A percentile compares a stretch with the other conserved stretches of the same genome.
These are phyloP conservation scores for Mythimna loreyi DNA, from an alignment of 2,888 invertebrate genomes.

Conservation along the genomic window DNA sequence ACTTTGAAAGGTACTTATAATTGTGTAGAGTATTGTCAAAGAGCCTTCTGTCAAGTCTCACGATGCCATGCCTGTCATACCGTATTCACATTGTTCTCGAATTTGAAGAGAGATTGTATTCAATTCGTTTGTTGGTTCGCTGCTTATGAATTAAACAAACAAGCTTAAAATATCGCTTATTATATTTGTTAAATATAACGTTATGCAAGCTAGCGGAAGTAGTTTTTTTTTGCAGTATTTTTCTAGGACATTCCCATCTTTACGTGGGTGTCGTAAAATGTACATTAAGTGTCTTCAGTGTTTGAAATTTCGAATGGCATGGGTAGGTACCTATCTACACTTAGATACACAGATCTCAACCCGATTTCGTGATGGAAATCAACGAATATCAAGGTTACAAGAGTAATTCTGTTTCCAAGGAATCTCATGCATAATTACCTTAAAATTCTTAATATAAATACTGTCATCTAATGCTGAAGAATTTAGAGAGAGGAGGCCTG, in stretches of 20 bases:
- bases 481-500: too few relatives aligned
- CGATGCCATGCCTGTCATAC: slow-evolving; percentile 9
- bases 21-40: slow-evolving; percentile 9
- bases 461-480: too few relatives aligned
- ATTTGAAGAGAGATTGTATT: slow-evolving; percentile 29
- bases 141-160: slow-evolving; percentile 46
- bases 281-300: not conserved
- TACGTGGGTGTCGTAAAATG: too few relatives aligned
- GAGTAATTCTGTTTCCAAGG: too few relatives aligned
- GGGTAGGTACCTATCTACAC: not conserved
- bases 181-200: slow-evolving; percentile 26
- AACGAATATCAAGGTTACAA: too few relatives aligned
- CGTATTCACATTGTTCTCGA: slow-evolving; percentile 33
- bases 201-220: slow-evolving; percentile 25
- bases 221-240: not conserved
- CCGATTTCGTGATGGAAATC: too few relatives aligned
- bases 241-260: not conserved
- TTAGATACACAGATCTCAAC: not conserved
- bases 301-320: not conserved
- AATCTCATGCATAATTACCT: too few relatives aligned
- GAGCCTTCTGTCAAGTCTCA: not conserved
- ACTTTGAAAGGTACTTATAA: not conserved
- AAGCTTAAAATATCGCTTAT: slow-evolving; percentile 38
- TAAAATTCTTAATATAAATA: too few relatives aligned
- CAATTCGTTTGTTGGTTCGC: slow-evolving; percentile 20